A percentile compares a stretch with the other conserved stretches of the same genome.
These are phyloP conservation scores for Drosophila pegasa DNA, from an alignment of 2,888 invertebrate species.

Conservation along the genomic window DNA sequence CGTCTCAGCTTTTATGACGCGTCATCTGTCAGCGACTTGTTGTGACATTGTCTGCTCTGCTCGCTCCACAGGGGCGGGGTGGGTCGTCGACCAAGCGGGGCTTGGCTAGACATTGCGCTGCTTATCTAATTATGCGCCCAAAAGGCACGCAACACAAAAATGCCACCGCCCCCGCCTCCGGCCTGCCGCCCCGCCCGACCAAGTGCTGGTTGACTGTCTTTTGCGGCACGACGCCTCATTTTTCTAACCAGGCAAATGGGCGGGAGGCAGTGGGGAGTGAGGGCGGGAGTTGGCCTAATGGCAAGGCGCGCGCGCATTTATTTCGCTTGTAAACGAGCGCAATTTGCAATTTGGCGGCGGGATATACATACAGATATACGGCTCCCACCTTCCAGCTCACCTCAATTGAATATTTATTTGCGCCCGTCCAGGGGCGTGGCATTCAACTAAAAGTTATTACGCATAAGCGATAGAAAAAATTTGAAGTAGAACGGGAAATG, in stretches of 20 bases:
- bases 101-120: slow-evolving; percentile 61
- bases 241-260: slow-evolving; percentile 58
- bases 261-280: not conserved
- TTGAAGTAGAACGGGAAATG: not conserved
- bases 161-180: slow-evolving; percentile 14
- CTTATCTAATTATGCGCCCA: slow-evolving; percentile 75
- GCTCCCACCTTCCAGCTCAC: not conserved
- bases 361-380: not conserved
- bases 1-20: slow-evolving; percentile 72
- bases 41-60: slow-evolving; percentile 51
- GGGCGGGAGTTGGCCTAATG: slow-evolving; percentile 45
- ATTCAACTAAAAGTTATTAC: slow-evolving; percentile 61
- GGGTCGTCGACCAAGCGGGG: not conserved
- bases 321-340: slow-evolving; percentile 78
- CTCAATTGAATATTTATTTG: slow-evolving; percentile 73
- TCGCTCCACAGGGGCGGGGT: not conserved
- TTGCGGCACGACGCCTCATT: slow-evolving; percentile 73
- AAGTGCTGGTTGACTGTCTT: slow-evolving; percentile 52
- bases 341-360: slow-evolving; percentile 74
- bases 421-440: slow-evolving; percentile 44
- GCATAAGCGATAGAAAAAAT: slow-evolving; percentile 46
- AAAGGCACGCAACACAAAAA: slow-evolving; percentile 69
- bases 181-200: not conserved
- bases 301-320: slow-evolving; percentile 64
- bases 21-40: slow-evolving; percentile 79